Evolutionary conservation across 2,888 invertebrate genomes (phyloP), one percentile per base, ranked within the genome.

Genomic region (Adelognathus sp.): DNA sequence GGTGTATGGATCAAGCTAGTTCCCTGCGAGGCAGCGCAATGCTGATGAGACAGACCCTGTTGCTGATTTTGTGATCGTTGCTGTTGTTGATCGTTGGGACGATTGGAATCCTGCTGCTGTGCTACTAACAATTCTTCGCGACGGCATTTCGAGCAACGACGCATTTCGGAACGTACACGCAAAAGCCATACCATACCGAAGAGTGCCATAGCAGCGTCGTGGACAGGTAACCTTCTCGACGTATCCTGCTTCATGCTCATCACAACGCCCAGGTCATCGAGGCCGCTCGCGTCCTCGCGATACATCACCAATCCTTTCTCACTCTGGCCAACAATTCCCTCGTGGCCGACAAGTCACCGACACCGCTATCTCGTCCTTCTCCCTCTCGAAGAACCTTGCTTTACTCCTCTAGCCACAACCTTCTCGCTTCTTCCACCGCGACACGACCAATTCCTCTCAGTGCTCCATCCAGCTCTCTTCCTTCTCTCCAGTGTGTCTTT

Each of bases 101-200:
- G 81, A 24, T 86, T 85, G 14, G 86, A 82, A 50, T 89, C 87
- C 14, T 87, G 90, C 76, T 88, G 89, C 78, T 84, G 90, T 73
- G 82, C 88, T 79, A 87, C 89, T 80, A 85, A 89, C 89, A 88
- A 88, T 86, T 88, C 92, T 89, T 93, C 94, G 85, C 93, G 93
- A 85, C 94, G 93, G 92, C 95, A 95, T 88, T 95, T 95, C 73
- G 95, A 94, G 92, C 95, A 95, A 83, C 95, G 94, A 91, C 95
- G 95, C 92, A 96, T 94, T 90, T 96, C 96, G 86, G 95, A 95
- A 92, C 96, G 95, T 92, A 96, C 95, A 88, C 96, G 95, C 91
- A 96, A 92, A 92, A 96, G 93, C 96, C 96, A 96, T 92, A 96
- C 96, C 94, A 96, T 95, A 92, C 96, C 96, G 93, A 96, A 96